phyloP scores from a whole-genome alignment of 2,888 invertebrate species.

The Cancer borealis region DNA sequence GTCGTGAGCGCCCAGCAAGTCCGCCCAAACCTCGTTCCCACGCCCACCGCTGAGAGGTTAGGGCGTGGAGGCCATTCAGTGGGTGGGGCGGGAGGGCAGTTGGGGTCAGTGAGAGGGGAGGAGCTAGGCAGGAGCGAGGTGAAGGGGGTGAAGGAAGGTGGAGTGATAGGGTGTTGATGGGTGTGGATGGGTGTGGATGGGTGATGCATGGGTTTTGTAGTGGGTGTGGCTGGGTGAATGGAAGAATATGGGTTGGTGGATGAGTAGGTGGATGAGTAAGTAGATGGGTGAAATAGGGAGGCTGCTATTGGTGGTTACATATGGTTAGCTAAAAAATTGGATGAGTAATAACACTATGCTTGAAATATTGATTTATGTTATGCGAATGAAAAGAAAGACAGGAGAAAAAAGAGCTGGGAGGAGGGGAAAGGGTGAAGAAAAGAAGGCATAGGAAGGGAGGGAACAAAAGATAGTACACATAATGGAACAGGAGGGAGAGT shows the following conservation, averaged over 20 bases:
- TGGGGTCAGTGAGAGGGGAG: not conserved
- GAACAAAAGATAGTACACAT: conserved; percentile 12
- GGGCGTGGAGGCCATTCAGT: conserved; percentile 26
- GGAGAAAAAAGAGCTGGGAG: not conserved
- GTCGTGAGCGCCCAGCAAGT: not conserved
- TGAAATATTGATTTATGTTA: not conserved
- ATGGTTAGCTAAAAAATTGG: not conserved
- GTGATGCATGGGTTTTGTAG: not conserved
- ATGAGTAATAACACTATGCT: not conserved
- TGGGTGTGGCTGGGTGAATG: not conserved
- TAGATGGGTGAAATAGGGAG: not conserved
- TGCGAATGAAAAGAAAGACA: not conserved
- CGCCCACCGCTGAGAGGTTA: conserved; percentile 33
- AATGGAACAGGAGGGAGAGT: not conserved
- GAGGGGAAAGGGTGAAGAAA: not conserved
- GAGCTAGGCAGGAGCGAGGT: not conserved
- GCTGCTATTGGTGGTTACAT: not conserved
- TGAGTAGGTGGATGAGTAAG: not conserved
- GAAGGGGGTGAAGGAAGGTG: not conserved
- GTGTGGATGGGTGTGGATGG: not conserved
- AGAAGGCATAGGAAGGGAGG: conserved; percentile 22
- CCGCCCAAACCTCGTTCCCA: conserved; percentile 33
- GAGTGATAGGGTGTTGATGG: not conserved
- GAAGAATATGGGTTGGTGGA: not conserved
- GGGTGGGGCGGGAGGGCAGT: conserved; percentile 33